Base-by-base conservation (phyloP, 2,797 vertebrate genomes). In the Gymnothorax javanicus region DNA sequence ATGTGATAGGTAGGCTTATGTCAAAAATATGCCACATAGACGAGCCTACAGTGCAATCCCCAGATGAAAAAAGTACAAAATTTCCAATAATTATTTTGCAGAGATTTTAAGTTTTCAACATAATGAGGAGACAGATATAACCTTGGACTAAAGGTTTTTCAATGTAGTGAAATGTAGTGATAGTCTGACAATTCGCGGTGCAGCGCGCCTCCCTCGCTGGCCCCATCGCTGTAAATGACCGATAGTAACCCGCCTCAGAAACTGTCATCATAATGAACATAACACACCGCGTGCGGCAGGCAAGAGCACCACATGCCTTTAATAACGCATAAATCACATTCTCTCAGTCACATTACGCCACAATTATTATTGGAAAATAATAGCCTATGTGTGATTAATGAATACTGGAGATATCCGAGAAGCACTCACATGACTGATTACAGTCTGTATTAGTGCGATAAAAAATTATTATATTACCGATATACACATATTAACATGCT, bases 231-330 rank as follows among this genome's bases (percentile, higher is more conserved):
- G 87, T 17, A 52, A 86, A 86, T 96, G 96, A 96, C 96, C 95
- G 94, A 93, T 86, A 96, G 93, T 97, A 96, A 96, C 95, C 96
- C 91, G 88, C 33, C 89, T 85, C 64, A 60, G 87, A 85, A 84
- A 87, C 90, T 93, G 95, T 95, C 94, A 95, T 95, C 93, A 95
- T 90, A 89, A 88, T 93, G 90, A 93, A 92, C 90, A 91, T 88
- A 92, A 90, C 86, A 91, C 89, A 90, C 91, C 92, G 90, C 92
- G 89, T 84, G 91, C 90, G 90, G 91, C 92, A 92, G 91, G 73
- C 33, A 50, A 85, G 91, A 92, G 93, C 91, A 86, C 77, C 9
- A 50, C 82, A 89, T 89, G 88, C 91, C 85, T 89, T 89, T 88
- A 84, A 87, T 88, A 85, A 85, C 82, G 84, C 87, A 83, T 89